Base-by-base conservation (phyloP, 2,888 invertebrate species). In the Eubasilissa splendida region DNA sequence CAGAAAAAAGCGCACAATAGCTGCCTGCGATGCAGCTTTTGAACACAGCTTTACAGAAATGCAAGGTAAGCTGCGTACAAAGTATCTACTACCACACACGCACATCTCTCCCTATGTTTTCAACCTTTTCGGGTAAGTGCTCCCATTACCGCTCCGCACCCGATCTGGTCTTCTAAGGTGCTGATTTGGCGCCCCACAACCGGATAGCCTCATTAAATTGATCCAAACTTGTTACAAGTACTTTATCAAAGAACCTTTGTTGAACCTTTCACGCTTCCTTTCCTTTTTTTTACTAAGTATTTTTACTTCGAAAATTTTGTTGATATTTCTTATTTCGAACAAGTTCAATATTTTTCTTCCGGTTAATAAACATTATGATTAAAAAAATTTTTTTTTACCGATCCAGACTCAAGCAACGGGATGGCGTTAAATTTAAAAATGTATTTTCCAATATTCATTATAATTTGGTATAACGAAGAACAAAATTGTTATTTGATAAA, bases 171-270 rank as follows among this genome's bases (percentile, higher is more conserved):
- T 58, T 8, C 56, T 65, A 73, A 73, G 31, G 56, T 73, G 71
- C 71, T 42, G 71, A 73, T 33, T 73, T 73, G 71, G 56, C 71
- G 42, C 11, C 56, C n/a, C 12, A 12, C 31, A 8, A 50, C 56
- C 71, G 71, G 56, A 73, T 58, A 10, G 58, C 71, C 71, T 73
- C 71, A 73, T 73, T 73, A 73, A 73, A 33, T n/a, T 73, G 71
- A 58, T 73, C 58, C 56, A 73, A 73, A 58, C 42, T 73, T 73
- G 31, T 54, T 56, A 9, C 10, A 33, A 31, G 33, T 58, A 10
- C 65, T n/a, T 60, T 65, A 65, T 56, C 71, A 54, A 70, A 70
- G 58, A 73, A 58, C 58, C 71, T 73, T 73, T 56, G n/a, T 8
- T 33, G 58, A 9, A 9, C 50, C 50, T 50, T 68, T 68, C 42